Evolutionary conservation across 1,140 invertebrate species (phyloP).

Genomic region (Oppia nitens): DNA sequence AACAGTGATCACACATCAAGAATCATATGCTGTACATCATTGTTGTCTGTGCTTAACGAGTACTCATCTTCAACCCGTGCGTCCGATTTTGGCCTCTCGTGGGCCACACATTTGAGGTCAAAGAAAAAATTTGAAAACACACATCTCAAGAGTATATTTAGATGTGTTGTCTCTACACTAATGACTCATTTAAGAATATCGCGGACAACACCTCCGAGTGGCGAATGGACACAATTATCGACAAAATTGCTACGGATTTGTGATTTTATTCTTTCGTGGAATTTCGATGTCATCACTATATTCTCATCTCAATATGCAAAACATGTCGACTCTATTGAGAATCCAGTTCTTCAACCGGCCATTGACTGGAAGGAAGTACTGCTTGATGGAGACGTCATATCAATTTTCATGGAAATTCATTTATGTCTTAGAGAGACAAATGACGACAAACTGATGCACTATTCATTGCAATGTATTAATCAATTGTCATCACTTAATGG

Average conservation of each 20-base stretch:
- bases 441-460: conserved; percentile 49
- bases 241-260: conserved; percentile 44
- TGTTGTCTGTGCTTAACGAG: conserved; percentile 65
- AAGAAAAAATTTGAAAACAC: conserved; percentile 65
- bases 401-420: conserved; percentile 53
- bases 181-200: conserved; percentile 37
- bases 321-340: conserved; percentile 25
- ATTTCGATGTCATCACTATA: conserved; percentile 41
- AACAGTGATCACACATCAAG: conserved; percentile 22
- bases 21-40: conserved; percentile 55
- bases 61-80: conserved; percentile 67
- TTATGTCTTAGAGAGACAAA: conserved; percentile 45
- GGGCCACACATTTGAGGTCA: conserved; percentile 63
- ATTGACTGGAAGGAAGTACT: conserved; percentile 54
- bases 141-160: conserved; percentile 61
- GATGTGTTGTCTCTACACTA: conserved; percentile 41
- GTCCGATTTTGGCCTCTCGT: conserved; percentile 62
- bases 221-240: conserved; percentile 33
- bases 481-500: conserved; percentile 64
- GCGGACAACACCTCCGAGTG: conserved; percentile 30
- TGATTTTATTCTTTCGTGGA: conserved; percentile 55
- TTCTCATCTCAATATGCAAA: conserved; percentile 41
- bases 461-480: conserved; percentile 56
- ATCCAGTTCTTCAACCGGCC: conserved; percentile 42
- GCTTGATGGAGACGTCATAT: conserved; percentile 47